Conservation (phyloP, 2,888 invertebrate species). For the Scrobipalpa costella region DNA sequence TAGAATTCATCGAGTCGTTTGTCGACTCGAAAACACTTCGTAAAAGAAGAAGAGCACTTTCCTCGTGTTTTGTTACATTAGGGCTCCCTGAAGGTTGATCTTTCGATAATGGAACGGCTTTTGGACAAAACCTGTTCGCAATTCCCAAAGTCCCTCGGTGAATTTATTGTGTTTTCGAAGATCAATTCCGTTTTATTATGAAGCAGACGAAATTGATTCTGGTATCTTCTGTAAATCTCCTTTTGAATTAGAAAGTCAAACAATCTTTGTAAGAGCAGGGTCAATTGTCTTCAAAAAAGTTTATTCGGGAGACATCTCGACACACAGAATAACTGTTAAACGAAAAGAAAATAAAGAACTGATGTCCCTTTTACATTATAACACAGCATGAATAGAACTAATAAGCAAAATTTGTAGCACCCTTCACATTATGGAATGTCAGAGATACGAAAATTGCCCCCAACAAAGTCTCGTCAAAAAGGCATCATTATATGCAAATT, state of each 20-base stretch:
- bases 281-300: background rate
- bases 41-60: background rate
- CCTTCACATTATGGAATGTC: background rate
- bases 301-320: background rate
- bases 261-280: no score
- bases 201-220: background rate
- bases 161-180: background rate
- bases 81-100: background rate
- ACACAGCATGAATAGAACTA: background rate
- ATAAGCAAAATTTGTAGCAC: background rate
- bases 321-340: background rate
- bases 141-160: background rate
- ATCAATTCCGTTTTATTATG: background rate
- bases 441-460: background rate
- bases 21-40: background rate
- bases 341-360: background rate
- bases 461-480: background rate
- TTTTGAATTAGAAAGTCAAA: no score
- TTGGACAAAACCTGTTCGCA: background rate
- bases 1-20: background rate
- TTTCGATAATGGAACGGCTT: background rate
- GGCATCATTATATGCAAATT: background rate
- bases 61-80: background rate
- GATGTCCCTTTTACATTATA: slow-evolving; percentile 4
- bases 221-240: no score